Percentiles rank a stretch among this genome's conserved stretches.
phyloP scores from a whole-genome alignment of 1,140 invertebrate genomes.

The Drosophila bocqueti region DNA sequence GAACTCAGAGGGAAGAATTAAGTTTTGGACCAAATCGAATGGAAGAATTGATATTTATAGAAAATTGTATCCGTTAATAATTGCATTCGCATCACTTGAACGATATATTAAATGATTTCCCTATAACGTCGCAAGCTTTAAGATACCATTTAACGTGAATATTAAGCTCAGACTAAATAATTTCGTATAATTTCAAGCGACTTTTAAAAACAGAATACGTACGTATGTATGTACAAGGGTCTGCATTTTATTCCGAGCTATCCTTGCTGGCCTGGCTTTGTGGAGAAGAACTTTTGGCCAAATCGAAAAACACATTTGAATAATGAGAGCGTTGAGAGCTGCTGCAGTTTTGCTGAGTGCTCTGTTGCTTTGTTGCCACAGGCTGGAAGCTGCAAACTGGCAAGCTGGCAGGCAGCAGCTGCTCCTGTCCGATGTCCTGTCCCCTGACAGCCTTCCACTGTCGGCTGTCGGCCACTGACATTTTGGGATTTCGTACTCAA shows the following conservation, averaged over 20 bases:
- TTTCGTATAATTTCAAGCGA: too few relatives aligned
- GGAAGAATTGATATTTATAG: neutral
- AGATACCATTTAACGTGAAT: neutral
- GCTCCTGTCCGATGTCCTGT: slow-evolving; percentile 34
- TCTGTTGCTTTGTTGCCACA: slow-evolving; percentile 37
- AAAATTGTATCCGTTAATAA: neutral
- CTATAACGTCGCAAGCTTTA: neutral
- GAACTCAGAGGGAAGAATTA: neutral
- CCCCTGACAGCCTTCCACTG: slow-evolving; percentile 40
- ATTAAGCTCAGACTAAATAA: too few relatives aligned
- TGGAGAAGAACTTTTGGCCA: slow-evolving; percentile 5
- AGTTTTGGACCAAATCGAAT: neutral
- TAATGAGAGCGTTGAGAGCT: slow-evolving; percentile 63
- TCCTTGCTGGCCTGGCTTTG: neutral
- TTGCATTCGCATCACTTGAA: neutral
- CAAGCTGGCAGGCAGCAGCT: slow-evolving; percentile 31
- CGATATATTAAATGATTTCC: neutral
- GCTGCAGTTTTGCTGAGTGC: slow-evolving; percentile 36
- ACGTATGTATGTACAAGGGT: neutral
- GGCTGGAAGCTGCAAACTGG: slow-evolving; percentile 23
- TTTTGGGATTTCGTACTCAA: slow-evolving; percentile 68
- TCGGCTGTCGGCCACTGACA: slow-evolving; percentile 57
- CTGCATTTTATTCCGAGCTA: neutral
- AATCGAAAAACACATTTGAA: slow-evolving; percentile 66
- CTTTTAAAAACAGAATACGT: too few relatives aligned